A percentile compares a stretch with the other conserved stretches of the same genome.
phyloP scores from a whole-genome alignment of 2,113 vertebrate species.

The Myrmophylax atrothorax region DNA sequence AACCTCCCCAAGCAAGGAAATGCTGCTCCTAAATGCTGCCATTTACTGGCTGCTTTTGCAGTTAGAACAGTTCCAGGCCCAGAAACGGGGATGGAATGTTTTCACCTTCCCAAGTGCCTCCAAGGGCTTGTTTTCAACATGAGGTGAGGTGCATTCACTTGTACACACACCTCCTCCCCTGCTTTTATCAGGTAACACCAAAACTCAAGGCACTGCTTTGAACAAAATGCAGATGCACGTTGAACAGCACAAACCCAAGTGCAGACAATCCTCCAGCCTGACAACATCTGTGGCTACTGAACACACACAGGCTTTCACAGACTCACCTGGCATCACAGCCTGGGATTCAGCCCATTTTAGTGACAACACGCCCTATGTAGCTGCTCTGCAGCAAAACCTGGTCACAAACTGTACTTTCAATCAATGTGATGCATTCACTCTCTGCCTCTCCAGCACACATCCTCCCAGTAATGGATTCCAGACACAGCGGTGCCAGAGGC shows the following conservation, averaged over 20 bases:
- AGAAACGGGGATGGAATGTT: not conserved
- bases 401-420: constrained; percentile 36
- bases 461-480: constrained; percentile 39
- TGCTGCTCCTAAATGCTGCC: not conserved
- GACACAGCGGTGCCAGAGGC: constrained; percentile 23
- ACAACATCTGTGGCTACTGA: not conserved
- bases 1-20: not conserved
- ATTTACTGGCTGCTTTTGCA: not conserved
- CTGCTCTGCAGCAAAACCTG: not conserved
- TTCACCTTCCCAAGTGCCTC: not conserved
- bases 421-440: constrained; percentile 59
- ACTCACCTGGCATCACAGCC: not conserved
- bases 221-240: not conserved
- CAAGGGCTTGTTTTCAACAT: not conserved
- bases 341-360: not conserved
- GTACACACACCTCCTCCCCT: not conserved
- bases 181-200: not conserved
- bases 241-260: not conserved
- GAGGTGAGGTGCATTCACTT: not conserved
- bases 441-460: not conserved
- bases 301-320: not conserved
- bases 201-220: not conserved
- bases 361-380: not conserved
- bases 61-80: not conserved
- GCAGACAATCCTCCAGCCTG: not conserved